phyloP scores from a whole-genome alignment of 2,113 vertebrate genomes.

The Prunella fulvescens region DNA sequence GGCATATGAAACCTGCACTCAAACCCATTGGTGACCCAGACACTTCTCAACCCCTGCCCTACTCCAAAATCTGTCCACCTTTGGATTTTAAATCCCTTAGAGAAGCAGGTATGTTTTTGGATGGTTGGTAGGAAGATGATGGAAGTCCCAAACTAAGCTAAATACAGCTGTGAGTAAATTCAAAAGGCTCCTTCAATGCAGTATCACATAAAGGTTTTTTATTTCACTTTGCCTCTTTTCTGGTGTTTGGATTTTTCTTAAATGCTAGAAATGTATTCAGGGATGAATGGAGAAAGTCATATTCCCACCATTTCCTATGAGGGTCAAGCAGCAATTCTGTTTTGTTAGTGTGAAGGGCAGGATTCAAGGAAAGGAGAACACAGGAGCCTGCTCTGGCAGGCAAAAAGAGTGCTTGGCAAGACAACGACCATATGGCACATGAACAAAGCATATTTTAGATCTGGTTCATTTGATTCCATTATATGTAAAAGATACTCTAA shows the following conservation, averaged over 20 bases:
- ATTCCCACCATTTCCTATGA: background rate
- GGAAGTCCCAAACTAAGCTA: background rate
- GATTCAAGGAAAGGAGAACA: background rate
- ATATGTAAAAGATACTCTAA: slow-evolving; percentile 7
- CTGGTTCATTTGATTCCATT: slow-evolving; percentile 41
- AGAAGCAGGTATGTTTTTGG: background rate
- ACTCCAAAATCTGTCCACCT: background rate
- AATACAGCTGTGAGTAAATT: background rate
- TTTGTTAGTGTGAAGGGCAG: background rate
- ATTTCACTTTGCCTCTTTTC: background rate
- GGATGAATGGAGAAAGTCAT: background rate
- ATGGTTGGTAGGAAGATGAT: background rate
- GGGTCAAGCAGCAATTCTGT: background rate
- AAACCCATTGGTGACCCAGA: background rate
- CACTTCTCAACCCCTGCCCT: fast-evolving
- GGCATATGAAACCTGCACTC: fast-evolving
- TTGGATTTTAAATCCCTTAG: background rate
- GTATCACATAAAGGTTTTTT: background rate
- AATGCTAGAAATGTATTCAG: background rate
- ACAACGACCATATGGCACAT: background rate
- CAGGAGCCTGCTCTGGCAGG: background rate
- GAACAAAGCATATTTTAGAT: slow-evolving; percentile 44
- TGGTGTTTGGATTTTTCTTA: background rate
- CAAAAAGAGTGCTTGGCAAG: background rate
- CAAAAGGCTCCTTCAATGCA: background rate